Evolutionary conservation across 23 tunicate genomes (phyloP).

Genomic region (Ciona savignyi): DNA sequence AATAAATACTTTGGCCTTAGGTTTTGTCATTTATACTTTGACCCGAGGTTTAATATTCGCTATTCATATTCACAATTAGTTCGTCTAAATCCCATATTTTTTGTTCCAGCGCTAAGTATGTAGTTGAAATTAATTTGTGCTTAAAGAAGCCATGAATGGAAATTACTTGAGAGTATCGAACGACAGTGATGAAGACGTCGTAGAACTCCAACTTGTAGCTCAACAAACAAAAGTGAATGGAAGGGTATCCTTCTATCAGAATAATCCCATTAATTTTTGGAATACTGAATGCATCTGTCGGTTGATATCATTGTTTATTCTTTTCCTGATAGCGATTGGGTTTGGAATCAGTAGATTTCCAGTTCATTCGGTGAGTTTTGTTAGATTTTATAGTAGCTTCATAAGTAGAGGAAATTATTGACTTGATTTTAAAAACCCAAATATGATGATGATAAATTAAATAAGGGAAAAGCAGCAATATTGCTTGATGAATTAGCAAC

Average conservation of each 20-base stretch:
- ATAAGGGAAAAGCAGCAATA: too few species aligned
- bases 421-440: too few species aligned
- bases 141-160: not conserved
- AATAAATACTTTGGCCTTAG: not conserved
- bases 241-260: too few species aligned
- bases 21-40: not conserved
- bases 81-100: not conserved
- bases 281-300: conserved; percentile 24
- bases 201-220: not conserved
- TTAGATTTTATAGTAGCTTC: too few species aligned
- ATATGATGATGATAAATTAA: too few species aligned
- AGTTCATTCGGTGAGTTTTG: conserved; percentile 11
- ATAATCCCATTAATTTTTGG: conserved; percentile 33
- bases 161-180: conserved; percentile 37
- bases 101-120: not conserved
- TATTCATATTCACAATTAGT: not conserved
- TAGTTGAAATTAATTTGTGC: not conserved
- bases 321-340: conserved; percentile 33
- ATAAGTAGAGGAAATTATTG: too few species aligned
- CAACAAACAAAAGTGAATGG: too few species aligned
- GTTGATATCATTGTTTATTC: conserved; percentile 15
- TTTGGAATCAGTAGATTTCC: conserved; percentile 42
- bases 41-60: not conserved
- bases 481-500: too few species aligned
- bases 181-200: conserved; percentile 49